Base-by-base conservation (phyloP, 1,140 invertebrate species). In the Ips typographus region DNA sequence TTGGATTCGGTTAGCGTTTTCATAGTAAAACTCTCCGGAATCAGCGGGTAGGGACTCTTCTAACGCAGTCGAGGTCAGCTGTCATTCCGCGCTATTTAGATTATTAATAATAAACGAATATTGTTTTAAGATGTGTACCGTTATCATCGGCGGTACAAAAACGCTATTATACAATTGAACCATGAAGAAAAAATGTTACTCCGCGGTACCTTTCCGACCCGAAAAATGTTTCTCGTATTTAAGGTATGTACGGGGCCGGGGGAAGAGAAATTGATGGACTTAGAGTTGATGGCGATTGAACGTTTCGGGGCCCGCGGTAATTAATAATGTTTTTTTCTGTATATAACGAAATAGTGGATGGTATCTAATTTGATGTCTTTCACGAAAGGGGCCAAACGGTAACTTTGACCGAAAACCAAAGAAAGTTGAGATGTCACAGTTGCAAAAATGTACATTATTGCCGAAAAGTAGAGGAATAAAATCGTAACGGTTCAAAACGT, bases 81-180 rank as follows among this genome's bases (percentile, higher is more conserved):
- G 68, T 70, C 68, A 70, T 70, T 64, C 55, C 43, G 44, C 52
- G 60, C 60, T 64, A 70, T 70, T 70, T 70, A 70, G 68, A 70
- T 70, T 70, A 70, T 70, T 70, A 70, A 70, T 70, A 70, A 64
- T 70, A 70, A 70, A 70, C 60, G 68, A 70, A 70, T 70, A 70
- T 70, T 70, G 68, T 70, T 70, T 70, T 70, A 70, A 70, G 58
- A 39, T 41, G 47, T 49, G 38, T 64, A 70, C 68, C 68, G 68
- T 70, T 70, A 70, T 5, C 5, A 64, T 58, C 68, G 60, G 52
- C 43, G 55, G 60, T 70, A 64, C 52, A 70, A 64, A 70, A 64
- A 63, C 55, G 60, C 52, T 64, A 70, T 57, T 64, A 70, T 70
- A 70, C 68, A 70, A 70, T 64, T 64, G 55, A 64, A 70, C 60